Evolutionary conservation across 2,888 invertebrate genomes (phyloP), one percentile per base, ranked within the genome.

Genomic region (Liopterus haemorrhoidalis): DNA sequence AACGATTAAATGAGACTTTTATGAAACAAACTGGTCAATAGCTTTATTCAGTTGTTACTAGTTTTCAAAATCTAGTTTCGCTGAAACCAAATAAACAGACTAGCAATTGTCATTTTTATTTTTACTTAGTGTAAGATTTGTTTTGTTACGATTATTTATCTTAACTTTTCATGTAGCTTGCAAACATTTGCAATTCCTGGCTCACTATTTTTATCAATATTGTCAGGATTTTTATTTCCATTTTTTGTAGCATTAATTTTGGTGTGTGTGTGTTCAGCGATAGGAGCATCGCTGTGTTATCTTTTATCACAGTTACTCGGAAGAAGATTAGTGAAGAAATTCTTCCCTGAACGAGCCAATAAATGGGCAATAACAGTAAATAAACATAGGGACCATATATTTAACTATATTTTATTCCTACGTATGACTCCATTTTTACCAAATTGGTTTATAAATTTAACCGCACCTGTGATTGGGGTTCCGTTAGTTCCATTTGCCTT

Each of bases 131-230:
- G n/a, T n/a, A n/a, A n/a, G n/a, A n/a, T n/a, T n/a, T n/a, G n/a
- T n/a, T n/a, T 5, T 5, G 6, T 27, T 28, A 12, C 39, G n/a
- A 31, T 21, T 39, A 40, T 49, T 63, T 64, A 61, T 63, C 65
- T 68, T 67, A 67, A 68, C 54, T 49, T 8, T 22, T 30, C 11
- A 52, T 55, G 58, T 71, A 94, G 93, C 70, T 78, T 99, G 63
- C 99, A 99, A 79, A 93, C 97, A 50, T 99, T 99, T 75, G 97
- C 97, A 60, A 99, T 99, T 72, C 99, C 99, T 50, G 99, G 99
- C 53, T 97, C 97, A 11, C 82, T 99, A 63, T 99, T 97, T 65
- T 74, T 99, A 41, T 97, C 96, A 52, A 94, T 99, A 58, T 74
- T 99, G 40, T 92, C 94, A 50, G 99, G 99, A 51, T 99, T 95